phyloP scores from a whole-genome alignment of 2,888 invertebrate genomes.

The Timema podura region DNA sequence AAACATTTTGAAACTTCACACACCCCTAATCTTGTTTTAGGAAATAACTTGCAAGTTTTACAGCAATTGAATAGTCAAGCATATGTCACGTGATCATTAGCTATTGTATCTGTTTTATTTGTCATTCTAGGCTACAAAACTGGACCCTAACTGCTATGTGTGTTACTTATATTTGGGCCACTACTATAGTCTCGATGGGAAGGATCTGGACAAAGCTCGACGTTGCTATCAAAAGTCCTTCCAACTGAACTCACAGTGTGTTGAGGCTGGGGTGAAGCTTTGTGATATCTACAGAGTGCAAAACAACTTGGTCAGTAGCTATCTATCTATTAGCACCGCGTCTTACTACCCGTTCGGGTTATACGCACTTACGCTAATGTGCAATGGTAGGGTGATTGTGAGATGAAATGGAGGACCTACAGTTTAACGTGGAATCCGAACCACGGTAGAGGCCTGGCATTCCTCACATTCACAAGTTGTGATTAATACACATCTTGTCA shows the following conservation, averaged over 20 bases:
- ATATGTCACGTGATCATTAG: not conserved
- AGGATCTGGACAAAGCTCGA: conserved; percentile 67
- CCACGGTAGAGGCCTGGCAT: no score
- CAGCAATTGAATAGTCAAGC: not conserved
- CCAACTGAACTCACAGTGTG: conserved; percentile 63
- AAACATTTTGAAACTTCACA: no score
- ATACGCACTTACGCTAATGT: no score
- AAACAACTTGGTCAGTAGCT: conserved; percentile 56
- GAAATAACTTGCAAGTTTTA: no score
- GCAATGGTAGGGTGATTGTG: no score
- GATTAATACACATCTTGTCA: no score
- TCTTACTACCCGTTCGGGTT: no score
- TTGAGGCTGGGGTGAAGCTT: conserved; percentile 65
- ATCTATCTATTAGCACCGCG: no score
- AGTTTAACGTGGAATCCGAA: no score
- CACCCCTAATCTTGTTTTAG: no score
- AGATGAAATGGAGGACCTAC: no score
- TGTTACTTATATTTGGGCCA: conserved; percentile 74
- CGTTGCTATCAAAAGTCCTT: conserved; percentile 84
- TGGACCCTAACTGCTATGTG: conserved; percentile 67
- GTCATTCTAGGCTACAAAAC: conserved; percentile 47
- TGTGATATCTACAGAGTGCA: conserved; percentile 70
- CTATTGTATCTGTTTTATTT: not conserved
- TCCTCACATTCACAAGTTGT: no score
- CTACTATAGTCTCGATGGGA: conserved; percentile 60